These are phyloP conservation scores for Cantharis flavilabris DNA, from an alignment of 2,888 invertebrate genomes.

Conservation along the genomic window DNA sequence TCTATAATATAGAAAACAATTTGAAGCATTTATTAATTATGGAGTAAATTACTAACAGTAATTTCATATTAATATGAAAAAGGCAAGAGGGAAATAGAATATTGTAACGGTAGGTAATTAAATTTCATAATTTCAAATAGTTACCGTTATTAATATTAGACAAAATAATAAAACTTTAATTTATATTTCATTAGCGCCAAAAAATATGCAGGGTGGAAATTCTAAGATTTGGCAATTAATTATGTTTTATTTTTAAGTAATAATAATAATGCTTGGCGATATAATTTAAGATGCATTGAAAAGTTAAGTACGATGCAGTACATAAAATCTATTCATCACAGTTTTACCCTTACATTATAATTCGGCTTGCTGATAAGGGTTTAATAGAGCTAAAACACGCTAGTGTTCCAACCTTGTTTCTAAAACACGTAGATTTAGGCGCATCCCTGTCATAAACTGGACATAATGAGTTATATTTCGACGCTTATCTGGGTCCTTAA, in stretches of 20 bases:
- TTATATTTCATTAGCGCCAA: neutral
- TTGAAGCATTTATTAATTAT: conserved; percentile 9
- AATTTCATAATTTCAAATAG: neutral
- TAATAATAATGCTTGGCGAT: neutral
- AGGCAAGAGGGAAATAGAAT: neutral
- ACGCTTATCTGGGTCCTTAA: conserved; percentile 37
- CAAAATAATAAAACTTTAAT: neutral
- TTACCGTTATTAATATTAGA: neutral
- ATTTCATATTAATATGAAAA: neutral
- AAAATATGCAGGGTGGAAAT: neutral
- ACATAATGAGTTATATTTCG: conserved; percentile 46
- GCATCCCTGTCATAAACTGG: conserved; percentile 43
- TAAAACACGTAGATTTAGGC: conserved; percentile 30
- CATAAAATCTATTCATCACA: conserved; percentile 26
- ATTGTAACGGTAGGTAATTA: neutral
- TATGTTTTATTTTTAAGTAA: neutral
- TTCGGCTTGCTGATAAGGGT: conserved; percentile 25
- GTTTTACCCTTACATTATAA: conserved; percentile 25
- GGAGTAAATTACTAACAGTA: neutral
- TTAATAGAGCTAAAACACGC: conserved; percentile 32
- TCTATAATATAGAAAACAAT: neutral
- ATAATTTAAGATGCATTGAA: conserved; percentile 2
- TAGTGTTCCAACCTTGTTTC: conserved; percentile 26
- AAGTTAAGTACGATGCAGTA: conserved; percentile 2
- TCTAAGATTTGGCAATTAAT: neutral